phyloP scores from a whole-genome alignment of 2,888 invertebrate species.

The Caenorhabditis angaria region DNA sequence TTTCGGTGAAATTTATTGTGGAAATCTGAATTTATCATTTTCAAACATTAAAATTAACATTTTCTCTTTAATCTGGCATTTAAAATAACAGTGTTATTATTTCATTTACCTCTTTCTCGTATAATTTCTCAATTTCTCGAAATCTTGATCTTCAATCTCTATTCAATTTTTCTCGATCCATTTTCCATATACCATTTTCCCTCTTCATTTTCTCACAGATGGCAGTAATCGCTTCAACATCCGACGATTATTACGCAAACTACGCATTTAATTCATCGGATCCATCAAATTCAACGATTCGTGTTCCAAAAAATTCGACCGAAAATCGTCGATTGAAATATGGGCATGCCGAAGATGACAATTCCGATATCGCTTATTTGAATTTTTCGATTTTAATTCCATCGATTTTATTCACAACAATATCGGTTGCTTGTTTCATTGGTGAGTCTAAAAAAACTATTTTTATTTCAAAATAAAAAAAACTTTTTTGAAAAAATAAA shows the following conservation, averaged over 20 bases:
- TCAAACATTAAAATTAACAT: too few relatives aligned
- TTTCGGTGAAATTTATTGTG: too few relatives aligned
- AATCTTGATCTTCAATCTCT: too few relatives aligned
- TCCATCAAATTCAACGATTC: slow-evolving; percentile 14
- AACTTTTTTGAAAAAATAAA: neutral
- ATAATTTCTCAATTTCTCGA: too few relatives aligned
- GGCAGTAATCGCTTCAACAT: slow-evolving; percentile 40
- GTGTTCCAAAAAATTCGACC: slow-evolving; percentile 44
- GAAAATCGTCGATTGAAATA: slow-evolving; percentile 56
- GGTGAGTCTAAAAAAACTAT: slow-evolving; percentile 26
- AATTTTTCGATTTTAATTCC: slow-evolving; percentile 59
- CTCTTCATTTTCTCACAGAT: slow-evolving; percentile 7
- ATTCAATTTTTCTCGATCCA: slow-evolving; percentile 67
- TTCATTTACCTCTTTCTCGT: too few relatives aligned
- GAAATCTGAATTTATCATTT: too few relatives aligned
- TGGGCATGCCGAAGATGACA: slow-evolving; percentile 66
- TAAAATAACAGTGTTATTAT: too few relatives aligned
- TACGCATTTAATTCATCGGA: slow-evolving; percentile 27
- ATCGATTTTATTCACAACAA: slow-evolving; percentile 39
- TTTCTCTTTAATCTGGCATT: too few relatives aligned
- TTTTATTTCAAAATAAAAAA: slow-evolving; percentile 1
- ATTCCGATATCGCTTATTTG: slow-evolving; percentile 68
- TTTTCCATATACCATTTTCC: slow-evolving; percentile 74
- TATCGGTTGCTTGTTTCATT: slow-evolving; percentile 38
- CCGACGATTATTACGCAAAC: slow-evolving; percentile 37